Evolutionary conservation across 2,797 vertebrate genomes (phyloP), one percentile per base, ranked within the genome.

Genomic region (Chromobotia macracanthus): DNA sequence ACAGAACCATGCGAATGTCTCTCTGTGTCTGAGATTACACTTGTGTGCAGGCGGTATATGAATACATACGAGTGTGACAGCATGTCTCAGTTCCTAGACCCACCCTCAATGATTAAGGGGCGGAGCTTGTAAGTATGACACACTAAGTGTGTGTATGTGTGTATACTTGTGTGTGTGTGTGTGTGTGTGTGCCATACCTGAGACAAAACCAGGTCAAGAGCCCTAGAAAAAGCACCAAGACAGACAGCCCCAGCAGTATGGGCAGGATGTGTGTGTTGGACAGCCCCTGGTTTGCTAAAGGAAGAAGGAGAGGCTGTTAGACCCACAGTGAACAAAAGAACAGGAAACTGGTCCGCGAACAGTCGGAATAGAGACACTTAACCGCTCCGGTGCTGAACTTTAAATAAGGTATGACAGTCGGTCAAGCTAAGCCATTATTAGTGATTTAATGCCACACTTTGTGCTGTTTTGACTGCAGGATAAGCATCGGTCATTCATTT

Each of bases 141-240:
- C 66, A 58, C 19, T 16, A n/a, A 5, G 80, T 69, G 31, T 65
- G 63, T 38, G 38, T 65, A 5, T 74, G n/a, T 69, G 25, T 61
- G 19, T 75, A 8, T 5, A 44, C 77, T 18, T 63, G 28, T 28
- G 31, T 46, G 67, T 55, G 35, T 67, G 53, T 18, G 12, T 64
- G n/a, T 48, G 66, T 23, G 3, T 28, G 0, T 51, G 31, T 79
- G 48, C 21, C 41, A 12, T 93, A 98, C 97, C 97, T 97, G 95
- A 95, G 94, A 87, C 94, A 95, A 91, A 95, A 99, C 90, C 94
- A 96, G 80, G 89, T 91, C 86, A 96, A 86, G 56, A 96, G 90
- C 0, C 91, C 89, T 21, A 94, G 84, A 66, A 95, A 86, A 84
- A 97, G 83, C 83, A 95, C 86, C 79, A 95, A 85, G 82, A 96